Evolutionary conservation across 2,888 invertebrate genomes (phyloP).

Genomic region (Allacma fusca): DNA sequence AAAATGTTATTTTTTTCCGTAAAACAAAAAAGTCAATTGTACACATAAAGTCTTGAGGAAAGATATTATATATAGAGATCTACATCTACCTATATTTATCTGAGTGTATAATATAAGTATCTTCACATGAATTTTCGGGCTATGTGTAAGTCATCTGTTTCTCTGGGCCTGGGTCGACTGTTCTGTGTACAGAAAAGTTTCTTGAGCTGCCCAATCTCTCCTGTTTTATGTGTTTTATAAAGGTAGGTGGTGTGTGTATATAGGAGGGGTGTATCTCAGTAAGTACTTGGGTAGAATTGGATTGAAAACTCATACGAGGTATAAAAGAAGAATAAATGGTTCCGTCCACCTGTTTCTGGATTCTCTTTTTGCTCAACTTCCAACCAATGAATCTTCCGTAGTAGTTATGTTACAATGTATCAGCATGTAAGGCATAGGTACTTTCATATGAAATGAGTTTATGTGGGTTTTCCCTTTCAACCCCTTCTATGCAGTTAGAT

Average conservation of each 20-base stretch:
- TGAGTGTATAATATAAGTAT: not conserved
- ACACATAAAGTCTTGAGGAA: constrained; percentile 20
- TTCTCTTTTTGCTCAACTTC: constrained; percentile 7
- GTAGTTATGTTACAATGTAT: not conserved
- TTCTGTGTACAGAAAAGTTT: no score
- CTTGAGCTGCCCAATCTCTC: no score
- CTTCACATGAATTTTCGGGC: not conserved
- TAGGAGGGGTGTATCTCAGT: not conserved
- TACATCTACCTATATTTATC: no score
- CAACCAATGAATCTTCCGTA: not conserved
- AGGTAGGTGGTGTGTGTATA: not conserved
- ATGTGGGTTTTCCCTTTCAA: no score
- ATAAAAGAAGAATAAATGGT: not conserved
- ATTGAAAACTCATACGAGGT: not conserved
- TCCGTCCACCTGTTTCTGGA: constrained; percentile 22
- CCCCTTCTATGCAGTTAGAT: no score
- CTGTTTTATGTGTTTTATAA: not conserved
- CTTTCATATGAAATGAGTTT: no score
- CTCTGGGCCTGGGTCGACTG: not conserved
- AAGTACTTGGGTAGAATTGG: not conserved
- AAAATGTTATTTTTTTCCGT: constrained; percentile 32
- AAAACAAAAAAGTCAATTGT: constrained; percentile 32
- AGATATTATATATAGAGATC: no score
- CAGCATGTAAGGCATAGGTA: not conserved
- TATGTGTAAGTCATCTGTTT: not conserved